Base-by-base conservation (phyloP, 2,888 invertebrate genomes). In the Nymphalis c-album region DNA sequence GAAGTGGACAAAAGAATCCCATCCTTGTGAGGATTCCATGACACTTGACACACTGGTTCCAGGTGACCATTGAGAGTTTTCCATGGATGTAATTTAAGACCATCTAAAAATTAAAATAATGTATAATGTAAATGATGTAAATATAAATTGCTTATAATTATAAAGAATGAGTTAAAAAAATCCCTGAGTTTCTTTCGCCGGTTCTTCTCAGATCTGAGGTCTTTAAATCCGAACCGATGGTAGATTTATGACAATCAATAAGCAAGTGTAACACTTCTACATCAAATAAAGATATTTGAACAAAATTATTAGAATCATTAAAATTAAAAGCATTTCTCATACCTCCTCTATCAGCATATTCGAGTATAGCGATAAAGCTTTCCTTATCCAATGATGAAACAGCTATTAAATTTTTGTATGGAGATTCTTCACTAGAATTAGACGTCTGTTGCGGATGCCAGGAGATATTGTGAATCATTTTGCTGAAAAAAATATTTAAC, bases 381-480 rank as follows among this genome's bases (percentile, higher is more conserved):
- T 92, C 92, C 35, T 94, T 94, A 53, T 94, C 93, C 7, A 93
- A 84, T 0, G 96, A 95, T 40, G 85, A 83, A 6, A 87, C 82
- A 0, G 88, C 92, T 47, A 97, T 85, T 84, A 95, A 94, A 82
- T 95, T 91, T 67, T 90, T 87, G 76, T 93, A 93, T 0, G 88
- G 86, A 0, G 95, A 95, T 59, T 91, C 84, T 35, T 87, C 89
- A 17, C 85, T 82, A 51, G 94, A 94, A 31, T 86, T 87, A 0
- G 93, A 92, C 0, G 94, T 95, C 72, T 94, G 94, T 61, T 92
- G 87, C 0, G 96, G 96, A 85, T 97, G 96, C 96, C 96, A 97
- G 7, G 88, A 90, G 1, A 96, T 80, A 64, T 92, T 90, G 77
- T 95, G 94, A 35, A 97, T 92, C 66, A 93, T 83, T 87, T 95